phyloP scores from a whole-genome alignment of 2,888 invertebrate species.

The Orthosia cruda region DNA sequence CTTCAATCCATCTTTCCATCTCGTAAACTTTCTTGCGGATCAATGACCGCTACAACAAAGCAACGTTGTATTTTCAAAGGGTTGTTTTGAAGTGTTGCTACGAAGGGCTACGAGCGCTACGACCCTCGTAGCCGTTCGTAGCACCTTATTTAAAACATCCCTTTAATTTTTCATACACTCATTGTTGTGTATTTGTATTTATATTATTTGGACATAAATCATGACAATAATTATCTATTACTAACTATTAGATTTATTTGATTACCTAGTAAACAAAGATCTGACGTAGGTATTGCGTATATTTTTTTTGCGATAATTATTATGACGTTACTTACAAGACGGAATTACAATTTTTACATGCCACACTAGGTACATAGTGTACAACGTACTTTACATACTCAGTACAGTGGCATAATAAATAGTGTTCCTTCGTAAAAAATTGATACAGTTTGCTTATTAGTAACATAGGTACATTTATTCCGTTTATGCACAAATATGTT shows the following conservation, averaged over 20 bases:
- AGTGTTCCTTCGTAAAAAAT: constrained; percentile 2
- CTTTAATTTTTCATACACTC: background rate
- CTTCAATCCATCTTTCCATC: background rate
- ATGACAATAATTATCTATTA: constrained; percentile 3
- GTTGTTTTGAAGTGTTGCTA: background rate
- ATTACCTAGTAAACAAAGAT: background rate
- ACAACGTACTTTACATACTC: constrained; percentile 12
- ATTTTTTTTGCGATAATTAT: constrained; percentile 7
- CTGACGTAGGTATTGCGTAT: constrained; percentile 1
- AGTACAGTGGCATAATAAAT: constrained; percentile 6
- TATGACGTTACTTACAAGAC: constrained; percentile 21
- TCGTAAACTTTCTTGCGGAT: background rate
- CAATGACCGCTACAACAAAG: background rate
- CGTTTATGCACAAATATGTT: constrained; percentile 23
- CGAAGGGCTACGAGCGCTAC: background rate
- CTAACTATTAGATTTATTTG: background rate
- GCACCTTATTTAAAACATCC: constrained; percentile 2
- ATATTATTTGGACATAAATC: constrained; percentile 1
- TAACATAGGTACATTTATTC: constrained; percentile 15
- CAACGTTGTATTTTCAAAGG: background rate
- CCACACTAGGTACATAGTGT: background rate
- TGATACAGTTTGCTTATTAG: background rate
- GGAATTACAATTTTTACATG: constrained; percentile 25
- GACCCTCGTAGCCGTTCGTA: background rate
- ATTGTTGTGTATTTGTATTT: background rate